Conservation (phyloP, 2,888 invertebrate species). For the Caenorhabditis afra region DNA sequence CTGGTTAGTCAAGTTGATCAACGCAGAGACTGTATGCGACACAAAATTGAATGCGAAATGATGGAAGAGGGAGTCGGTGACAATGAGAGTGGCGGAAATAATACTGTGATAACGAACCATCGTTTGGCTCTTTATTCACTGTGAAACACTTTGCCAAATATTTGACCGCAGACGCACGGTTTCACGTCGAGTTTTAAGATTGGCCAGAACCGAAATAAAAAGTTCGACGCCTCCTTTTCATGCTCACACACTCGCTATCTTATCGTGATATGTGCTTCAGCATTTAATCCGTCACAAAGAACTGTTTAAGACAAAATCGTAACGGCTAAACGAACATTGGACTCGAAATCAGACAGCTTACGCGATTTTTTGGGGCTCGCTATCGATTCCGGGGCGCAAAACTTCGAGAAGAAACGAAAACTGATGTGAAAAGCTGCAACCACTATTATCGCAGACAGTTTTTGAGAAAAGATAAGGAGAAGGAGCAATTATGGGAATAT, state of each 20-base stretch:
- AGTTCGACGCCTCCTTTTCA: slow-evolving; percentile 19
- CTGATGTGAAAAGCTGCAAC: background rate
- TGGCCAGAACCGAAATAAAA: slow-evolving; percentile 9
- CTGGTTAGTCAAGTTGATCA: slow-evolving; percentile 31
- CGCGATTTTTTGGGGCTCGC: too few relatives aligned
- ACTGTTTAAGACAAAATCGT: slow-evolving; percentile 19
- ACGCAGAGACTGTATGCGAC: background rate
- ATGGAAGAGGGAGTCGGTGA: background rate
- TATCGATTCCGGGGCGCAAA: too few relatives aligned
- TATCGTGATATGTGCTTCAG: slow-evolving; percentile 16
- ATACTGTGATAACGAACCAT: slow-evolving; percentile 40
- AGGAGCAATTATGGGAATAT: slow-evolving; percentile 1
- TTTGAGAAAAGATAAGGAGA: slow-evolving; percentile 5
- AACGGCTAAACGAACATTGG: background rate
- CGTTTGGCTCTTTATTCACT: background rate
- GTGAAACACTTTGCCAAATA: too few relatives aligned
- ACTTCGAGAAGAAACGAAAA: background rate
- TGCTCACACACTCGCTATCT: slow-evolving; percentile 14
- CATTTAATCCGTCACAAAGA: slow-evolving; percentile 40
- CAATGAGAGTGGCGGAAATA: slow-evolving; percentile 7
- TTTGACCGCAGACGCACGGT: too few relatives aligned
- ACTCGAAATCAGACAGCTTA: background rate
- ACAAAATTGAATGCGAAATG: background rate
- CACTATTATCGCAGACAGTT: slow-evolving; percentile 21
- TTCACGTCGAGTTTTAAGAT: background rate